A percentile compares a stretch with the other conserved stretches of the same genome.
These are phyloP conservation scores for Spialia ferax DNA, from an alignment of 2,888 invertebrate genomes.

Conservation along the genomic window DNA sequence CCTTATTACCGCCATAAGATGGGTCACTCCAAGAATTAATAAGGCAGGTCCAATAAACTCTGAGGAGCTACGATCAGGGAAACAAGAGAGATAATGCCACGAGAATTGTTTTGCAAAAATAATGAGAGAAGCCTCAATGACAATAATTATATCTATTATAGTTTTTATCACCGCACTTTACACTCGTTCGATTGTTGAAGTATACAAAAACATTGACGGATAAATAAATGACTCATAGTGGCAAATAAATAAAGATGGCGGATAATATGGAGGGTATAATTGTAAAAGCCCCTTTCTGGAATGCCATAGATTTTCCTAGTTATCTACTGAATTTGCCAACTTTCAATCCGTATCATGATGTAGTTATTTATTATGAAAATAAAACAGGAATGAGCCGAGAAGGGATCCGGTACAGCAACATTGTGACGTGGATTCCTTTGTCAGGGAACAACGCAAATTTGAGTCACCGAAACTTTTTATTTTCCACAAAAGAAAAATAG, in stretches of 20 bases:
- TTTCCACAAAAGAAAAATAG: background rate
- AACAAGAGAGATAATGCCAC: background rate
- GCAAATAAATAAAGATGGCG: too few relatives aligned
- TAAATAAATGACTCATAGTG: too few relatives aligned
- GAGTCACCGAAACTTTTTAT: conserved; percentile 3
- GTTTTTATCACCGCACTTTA: too few relatives aligned
- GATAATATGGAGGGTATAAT: too few relatives aligned
- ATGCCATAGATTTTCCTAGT: too few relatives aligned
- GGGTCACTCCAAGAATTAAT: conserved; percentile 62
- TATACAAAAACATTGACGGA: too few relatives aligned
- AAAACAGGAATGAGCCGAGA: background rate
- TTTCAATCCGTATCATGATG: background rate
- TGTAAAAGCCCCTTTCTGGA: too few relatives aligned
- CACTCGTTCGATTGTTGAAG: too few relatives aligned
- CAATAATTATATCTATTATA: background rate
- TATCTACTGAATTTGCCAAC: background rate
- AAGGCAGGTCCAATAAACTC: conserved; percentile 56
- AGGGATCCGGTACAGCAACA: background rate
- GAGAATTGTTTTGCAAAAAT: background rate
- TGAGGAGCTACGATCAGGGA: conserved; percentile 11
- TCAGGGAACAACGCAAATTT: background rate
- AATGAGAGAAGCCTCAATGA: background rate
- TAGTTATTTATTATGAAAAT: background rate
- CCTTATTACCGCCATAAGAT: conserved; percentile 68
- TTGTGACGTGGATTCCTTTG: conserved; percentile 5